These are phyloP conservation scores for Zaprionus nigranus DNA, from an alignment of 1,140 invertebrate genomes.

Conservation along the genomic window DNA sequence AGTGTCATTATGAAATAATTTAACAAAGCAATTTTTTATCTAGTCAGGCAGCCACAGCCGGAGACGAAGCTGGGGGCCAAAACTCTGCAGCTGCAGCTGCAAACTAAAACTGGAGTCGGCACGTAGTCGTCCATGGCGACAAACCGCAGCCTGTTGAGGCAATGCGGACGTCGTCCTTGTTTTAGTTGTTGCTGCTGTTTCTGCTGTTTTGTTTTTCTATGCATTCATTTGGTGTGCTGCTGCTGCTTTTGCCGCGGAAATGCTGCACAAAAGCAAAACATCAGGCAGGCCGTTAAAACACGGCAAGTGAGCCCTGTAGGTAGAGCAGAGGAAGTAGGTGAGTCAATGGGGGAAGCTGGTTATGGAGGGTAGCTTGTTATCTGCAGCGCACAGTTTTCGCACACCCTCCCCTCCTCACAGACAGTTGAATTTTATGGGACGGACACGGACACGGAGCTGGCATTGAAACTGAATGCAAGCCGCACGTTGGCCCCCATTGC, in stretches of 20 bases:
- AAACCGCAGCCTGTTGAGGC: conserved; percentile 60
- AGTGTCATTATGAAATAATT: conserved; percentile 82
- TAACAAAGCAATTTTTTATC: conserved; percentile 81
- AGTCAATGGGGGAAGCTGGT: conserved; percentile 16
- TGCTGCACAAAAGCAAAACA: conserved; percentile 66
- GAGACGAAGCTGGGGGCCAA: conserved; percentile 4
- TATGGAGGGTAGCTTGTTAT: conserved; percentile 61
- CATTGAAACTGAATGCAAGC: conserved; percentile 62
- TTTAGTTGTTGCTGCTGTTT: conserved; percentile 20
- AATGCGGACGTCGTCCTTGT: conserved; percentile 50
- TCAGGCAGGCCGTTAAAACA: conserved; percentile 18
- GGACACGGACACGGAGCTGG: conserved; percentile 27
- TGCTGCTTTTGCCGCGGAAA: conserved; percentile 61
- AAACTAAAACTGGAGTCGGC: conserved; percentile 14
- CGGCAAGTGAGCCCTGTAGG: conserved; percentile 27
- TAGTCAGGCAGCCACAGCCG: conserved; percentile 29
- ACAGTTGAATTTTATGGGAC: neutral
- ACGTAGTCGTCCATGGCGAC: conserved; percentile 42
- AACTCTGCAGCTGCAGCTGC: neutral
- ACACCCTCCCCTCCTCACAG: neutral
- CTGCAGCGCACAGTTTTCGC: conserved; percentile 62
- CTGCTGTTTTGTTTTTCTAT: conserved; percentile 60
- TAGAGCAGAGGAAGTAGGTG: neutral
- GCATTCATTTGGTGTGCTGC: conserved; percentile 67
- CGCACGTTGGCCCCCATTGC: conserved; percentile 17